Conservation (phyloP, 2,888 invertebrate species). For the Allacma fusca region DNA sequence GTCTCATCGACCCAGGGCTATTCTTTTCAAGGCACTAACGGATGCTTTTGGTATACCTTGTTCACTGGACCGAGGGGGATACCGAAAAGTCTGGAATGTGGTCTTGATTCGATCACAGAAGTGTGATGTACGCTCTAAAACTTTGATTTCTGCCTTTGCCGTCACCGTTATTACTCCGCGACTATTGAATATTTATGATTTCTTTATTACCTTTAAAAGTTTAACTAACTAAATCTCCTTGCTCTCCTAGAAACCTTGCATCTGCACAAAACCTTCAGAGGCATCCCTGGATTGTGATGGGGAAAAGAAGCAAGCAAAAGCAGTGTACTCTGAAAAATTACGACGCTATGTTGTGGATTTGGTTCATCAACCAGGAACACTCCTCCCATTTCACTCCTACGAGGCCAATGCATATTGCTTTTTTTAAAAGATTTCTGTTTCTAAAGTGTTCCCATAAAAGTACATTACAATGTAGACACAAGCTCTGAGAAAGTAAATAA, state of each 20-base stretch:
- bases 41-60: constrained; percentile 73
- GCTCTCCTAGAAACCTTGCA: constrained; percentile 25
- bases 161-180: too few relatives aligned
- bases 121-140: constrained; percentile 27
- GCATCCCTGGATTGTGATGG: constrained; percentile 16
- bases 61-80: constrained; percentile 69
- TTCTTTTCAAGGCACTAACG: constrained; percentile 73
- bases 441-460: too few relatives aligned
- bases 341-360: constrained; percentile 55
- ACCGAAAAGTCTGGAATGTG: constrained; percentile 73
- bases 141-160: too few relatives aligned
- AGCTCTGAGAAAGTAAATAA: too few relatives aligned
- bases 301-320: constrained; percentile 16
- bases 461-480: too few relatives aligned
- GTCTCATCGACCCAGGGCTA: constrained; percentile 65
- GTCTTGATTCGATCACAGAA: constrained; percentile 64
- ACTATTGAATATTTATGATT: too few relatives aligned
- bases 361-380: constrained; percentile 53
- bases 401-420: constrained; percentile 54
- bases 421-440: constrained; percentile 12
- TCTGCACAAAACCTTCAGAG: constrained; percentile 1
- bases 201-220: too few relatives aligned
- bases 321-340: constrained; percentile 50
- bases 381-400: constrained; percentile 51
- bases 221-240: too few relatives aligned